A percentile compares a stretch with the other conserved stretches of the same genome.
Evolutionary conservation across 2,113 vertebrate genomes (phyloP).

Genomic region (Podilymbus podiceps): DNA sequence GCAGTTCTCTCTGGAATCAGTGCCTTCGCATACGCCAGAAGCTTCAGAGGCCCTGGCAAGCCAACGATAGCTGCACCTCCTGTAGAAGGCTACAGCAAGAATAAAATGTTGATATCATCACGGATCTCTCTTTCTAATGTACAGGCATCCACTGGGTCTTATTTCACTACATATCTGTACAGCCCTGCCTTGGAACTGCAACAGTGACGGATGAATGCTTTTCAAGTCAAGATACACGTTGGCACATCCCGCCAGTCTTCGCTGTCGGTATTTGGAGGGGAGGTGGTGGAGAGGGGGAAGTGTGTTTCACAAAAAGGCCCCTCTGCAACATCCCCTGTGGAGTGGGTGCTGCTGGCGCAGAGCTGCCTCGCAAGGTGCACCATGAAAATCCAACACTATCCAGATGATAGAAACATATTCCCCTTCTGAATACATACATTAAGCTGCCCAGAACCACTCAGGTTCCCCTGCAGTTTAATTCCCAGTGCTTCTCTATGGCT

Average conservation of each 20-base stretch:
- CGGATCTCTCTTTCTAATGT: not conserved
- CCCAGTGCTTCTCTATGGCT: not conserved
- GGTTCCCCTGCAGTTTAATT: not conserved
- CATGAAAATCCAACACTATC: fast-evolving
- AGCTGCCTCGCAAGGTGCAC: fast-evolving
- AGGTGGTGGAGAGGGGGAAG: not conserved
- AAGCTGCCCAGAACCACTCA: not conserved
- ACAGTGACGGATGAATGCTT: not conserved
- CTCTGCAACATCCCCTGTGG: not conserved
- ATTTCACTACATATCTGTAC: constrained; percentile 21
- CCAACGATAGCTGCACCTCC: not conserved
- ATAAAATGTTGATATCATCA: constrained; percentile 22
- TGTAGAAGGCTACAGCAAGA: not conserved
- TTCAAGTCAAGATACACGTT: constrained; percentile 6
- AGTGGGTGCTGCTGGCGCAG: not conserved
- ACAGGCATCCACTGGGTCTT: constrained; percentile 6
- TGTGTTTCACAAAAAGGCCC: not conserved
- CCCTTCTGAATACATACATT: not conserved
- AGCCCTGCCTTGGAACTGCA: not conserved
- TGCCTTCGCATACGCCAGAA: fast-evolving
- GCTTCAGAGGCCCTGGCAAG: not conserved
- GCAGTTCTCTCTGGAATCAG: not conserved
- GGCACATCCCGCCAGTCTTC: not conserved
- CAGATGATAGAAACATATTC: not conserved
- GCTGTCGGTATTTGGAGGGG: not conserved